Conservation (phyloP, 30 jellyfish, hydroid and myxozoan genomes). For the Aurelia coerulea region DNA sequence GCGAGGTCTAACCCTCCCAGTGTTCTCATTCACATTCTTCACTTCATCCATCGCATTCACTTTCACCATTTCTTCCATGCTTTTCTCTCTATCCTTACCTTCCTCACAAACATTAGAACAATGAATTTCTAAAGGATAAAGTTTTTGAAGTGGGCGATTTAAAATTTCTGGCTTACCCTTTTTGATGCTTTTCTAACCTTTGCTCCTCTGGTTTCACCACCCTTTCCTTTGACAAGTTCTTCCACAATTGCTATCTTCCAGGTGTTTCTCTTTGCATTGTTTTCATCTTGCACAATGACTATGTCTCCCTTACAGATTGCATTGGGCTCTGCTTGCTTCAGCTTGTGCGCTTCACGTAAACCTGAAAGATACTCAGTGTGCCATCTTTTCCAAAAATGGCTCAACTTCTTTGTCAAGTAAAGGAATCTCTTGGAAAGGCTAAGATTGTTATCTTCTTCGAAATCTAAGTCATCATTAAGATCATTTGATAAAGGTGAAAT, state of each 20-base stretch:
- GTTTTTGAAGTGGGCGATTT: constrained; percentile 30
- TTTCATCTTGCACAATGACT: constrained; percentile 53
- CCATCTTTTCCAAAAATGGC: constrained; percentile 50
- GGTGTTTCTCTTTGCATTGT: constrained; percentile 8
- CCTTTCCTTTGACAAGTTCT: constrained; percentile 39
- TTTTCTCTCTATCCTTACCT: constrained; percentile 21
- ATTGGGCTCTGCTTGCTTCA: neutral
- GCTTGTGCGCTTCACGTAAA: constrained; percentile 29
- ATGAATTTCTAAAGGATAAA: constrained; percentile 19
- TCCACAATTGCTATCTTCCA: constrained; percentile 67
- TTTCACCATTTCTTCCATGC: constrained; percentile 3
- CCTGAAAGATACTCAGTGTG: constrained; percentile 37
- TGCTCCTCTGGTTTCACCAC: constrained; percentile 68
- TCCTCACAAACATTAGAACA: neutral
- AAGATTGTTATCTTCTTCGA: constrained; percentile 1
- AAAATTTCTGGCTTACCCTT: constrained; percentile 42
- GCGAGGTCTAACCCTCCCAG: constrained; percentile 2
- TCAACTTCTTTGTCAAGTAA: constrained; percentile 21
- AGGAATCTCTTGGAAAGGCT: constrained; percentile 3
- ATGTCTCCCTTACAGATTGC: constrained; percentile 26
- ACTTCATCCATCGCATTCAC: neutral
- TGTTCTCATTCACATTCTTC: constrained; percentile 1
- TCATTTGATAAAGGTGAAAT: neutral
- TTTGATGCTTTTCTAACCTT: constrained; percentile 38
- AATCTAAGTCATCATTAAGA: neutral